These are phyloP conservation scores for Maccullochella peelii DNA, from an alignment of 2,113 vertebrate genomes.

Conservation along the genomic window DNA sequence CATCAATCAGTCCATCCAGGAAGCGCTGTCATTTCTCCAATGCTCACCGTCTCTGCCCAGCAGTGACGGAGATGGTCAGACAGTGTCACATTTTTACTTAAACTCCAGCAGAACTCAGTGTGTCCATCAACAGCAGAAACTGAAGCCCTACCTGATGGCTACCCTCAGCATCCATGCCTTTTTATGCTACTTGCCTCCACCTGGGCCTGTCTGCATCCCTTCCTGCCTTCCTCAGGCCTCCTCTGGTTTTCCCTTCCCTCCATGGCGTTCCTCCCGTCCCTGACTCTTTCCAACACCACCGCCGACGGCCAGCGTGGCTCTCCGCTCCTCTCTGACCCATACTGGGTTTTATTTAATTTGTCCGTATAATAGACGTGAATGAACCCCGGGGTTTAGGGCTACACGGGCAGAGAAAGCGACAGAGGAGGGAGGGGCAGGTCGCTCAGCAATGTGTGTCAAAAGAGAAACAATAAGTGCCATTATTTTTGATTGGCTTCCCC, in stretches of 20 bases:
- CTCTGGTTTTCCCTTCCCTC: conserved; percentile 8
- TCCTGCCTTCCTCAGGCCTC: background rate
- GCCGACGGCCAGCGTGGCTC: conserved; percentile 39
- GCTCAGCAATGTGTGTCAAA: conserved; percentile 82
- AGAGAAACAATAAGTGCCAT: conserved; percentile 98
- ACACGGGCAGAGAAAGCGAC: conserved; percentile 55
- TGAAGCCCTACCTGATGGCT: background rate
- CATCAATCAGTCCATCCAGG: conserved; percentile 15
- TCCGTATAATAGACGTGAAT: conserved; percentile 96
- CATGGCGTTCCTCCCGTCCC: conserved; percentile 20
- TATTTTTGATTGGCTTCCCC: conserved; percentile 98
- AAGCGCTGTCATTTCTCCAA: background rate
- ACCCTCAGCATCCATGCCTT: background rate
- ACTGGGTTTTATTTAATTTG: conserved; percentile 99
- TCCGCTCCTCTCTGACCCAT: conserved; percentile 84
- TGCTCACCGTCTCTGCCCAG: background rate
- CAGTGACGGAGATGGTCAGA: background rate
- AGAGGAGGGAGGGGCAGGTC: conserved; percentile 89
- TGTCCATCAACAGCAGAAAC: background rate
- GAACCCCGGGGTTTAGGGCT: conserved; percentile 87
- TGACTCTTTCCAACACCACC: conserved; percentile 35
- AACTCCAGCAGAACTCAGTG: background rate
- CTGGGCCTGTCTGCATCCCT: background rate
- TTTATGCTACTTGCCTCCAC: background rate
- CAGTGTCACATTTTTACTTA: background rate